Base-by-base conservation (phyloP, 2,888 invertebrate genomes). In the Tipula lateralis region DNA sequence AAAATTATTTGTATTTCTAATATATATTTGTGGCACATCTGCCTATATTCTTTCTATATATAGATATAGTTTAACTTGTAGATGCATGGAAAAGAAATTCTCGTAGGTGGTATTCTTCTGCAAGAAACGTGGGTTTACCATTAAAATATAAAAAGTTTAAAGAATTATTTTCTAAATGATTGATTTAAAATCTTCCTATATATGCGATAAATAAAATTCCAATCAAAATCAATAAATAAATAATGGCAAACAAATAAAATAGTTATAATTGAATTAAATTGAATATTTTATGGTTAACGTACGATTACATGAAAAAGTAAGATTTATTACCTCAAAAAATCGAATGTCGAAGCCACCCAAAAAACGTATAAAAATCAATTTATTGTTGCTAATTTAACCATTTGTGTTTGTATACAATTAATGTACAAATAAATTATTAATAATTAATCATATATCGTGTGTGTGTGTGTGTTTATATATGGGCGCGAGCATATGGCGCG, bases 161-260 rank as follows among this genome's bases (percentile, higher is more conserved):
- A 24, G 66, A 66, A 66, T 66, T 2, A 66, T 66, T 66, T 66
- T 66, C 1, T 66, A 66, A 24, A 66, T 66, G 66, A 66, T 66
- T 66, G 66, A 66, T 66, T 66, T 66, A 24, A 66, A 66, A 66
- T 66, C 66, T 66, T 66, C 66, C 24, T 16, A 44, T 32, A 32
- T 39, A 39, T 66, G 1, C 66, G 24, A 66, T 66, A 66, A 24
- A 66, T 66, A 66, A 66, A 66, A 66, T 66, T 12, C 66, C 66
- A 66, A 66, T 66, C 66, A 66, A 66, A 66, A 24, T 66, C 66
- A 66, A 66, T 66, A 66, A 66, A 66, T 24, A 66, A 66, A 66
- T 66, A 66, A 66, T 66, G 66, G 66, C 66, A 66, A 66, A 66
- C 3, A 66, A 66, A 66, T 50, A 50, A 50, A 50, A 24, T 66